Percentiles rank a stretch among this genome's conserved stretches.
These are phyloP conservation scores for Penaeus monodon DNA, from an alignment of 2,888 invertebrate genomes.

Conservation along the genomic window DNA sequence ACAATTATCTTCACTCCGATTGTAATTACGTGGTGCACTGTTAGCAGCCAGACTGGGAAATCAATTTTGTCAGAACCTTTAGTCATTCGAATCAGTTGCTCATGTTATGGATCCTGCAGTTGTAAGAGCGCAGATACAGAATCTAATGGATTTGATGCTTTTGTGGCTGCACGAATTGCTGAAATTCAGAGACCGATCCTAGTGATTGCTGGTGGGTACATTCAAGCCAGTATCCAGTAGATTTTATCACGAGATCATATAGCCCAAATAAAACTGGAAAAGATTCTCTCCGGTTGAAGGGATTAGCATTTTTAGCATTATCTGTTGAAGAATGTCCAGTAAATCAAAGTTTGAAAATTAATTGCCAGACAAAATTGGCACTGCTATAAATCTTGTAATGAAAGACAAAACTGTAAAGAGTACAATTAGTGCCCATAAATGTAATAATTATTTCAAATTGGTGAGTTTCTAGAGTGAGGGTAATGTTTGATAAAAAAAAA, in stretches of 20 bases:
- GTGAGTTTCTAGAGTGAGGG: too few relatives aligned
- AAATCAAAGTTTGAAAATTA: too few relatives aligned
- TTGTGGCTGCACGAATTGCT: constrained; percentile 4
- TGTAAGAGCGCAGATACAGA: constrained; percentile 37
- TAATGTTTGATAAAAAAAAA: too few relatives aligned
- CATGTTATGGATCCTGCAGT: constrained; percentile 9
- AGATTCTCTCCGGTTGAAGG: too few relatives aligned
- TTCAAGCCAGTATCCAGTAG: too few relatives aligned
- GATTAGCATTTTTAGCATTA: too few relatives aligned
- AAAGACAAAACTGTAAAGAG: background rate
- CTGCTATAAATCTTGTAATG: too few relatives aligned
- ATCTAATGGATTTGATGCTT: constrained; percentile 27
- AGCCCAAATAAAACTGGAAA: too few relatives aligned
- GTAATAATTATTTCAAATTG: too few relatives aligned
- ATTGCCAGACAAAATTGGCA: background rate
- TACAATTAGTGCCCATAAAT: background rate
- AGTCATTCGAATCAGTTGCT: constrained; percentile 10
- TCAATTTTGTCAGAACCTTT: constrained; percentile 4
- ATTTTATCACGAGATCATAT: too few relatives aligned
- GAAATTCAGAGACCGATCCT: background rate
- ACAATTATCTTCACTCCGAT: constrained; percentile 15
- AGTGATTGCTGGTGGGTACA: too few relatives aligned
- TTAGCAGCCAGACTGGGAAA: constrained; percentile 4
- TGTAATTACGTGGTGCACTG: constrained; percentile 15
- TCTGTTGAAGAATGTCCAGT: too few relatives aligned